Percentiles rank a stretch among this genome's conserved stretches.
phyloP scores from a whole-genome alignment of 2,113 vertebrate genomes.

The Morone saxatilis region DNA sequence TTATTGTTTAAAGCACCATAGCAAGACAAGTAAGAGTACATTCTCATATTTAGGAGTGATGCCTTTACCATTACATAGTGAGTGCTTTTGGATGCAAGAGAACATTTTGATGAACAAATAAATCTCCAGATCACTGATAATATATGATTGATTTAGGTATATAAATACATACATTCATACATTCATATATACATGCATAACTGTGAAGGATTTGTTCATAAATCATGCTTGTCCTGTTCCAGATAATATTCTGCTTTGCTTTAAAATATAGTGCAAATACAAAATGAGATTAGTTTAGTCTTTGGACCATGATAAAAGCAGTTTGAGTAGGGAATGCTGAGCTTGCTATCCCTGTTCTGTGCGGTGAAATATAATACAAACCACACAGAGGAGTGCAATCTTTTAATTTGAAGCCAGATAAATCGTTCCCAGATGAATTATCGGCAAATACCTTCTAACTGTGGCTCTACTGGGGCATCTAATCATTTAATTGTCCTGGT shows the following conservation, averaged over 20 bases:
- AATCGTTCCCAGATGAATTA: slow-evolving; percentile 47
- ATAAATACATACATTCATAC: no score
- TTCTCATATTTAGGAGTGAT: background rate
- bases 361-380: slow-evolving; percentile 52
- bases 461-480: slow-evolving; percentile 35
- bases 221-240: background rate
- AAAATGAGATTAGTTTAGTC: background rate
- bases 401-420: slow-evolving; percentile 55
- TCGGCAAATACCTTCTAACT: slow-evolving; percentile 39
- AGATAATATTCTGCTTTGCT: background rate
- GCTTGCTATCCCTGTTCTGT: slow-evolving; percentile 21
- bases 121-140: background rate
- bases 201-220: background rate
- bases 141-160: background rate
- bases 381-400: slow-evolving; percentile 27
- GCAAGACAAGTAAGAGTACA: background rate
- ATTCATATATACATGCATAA: no score
- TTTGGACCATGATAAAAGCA: slow-evolving; percentile 25
- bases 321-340: slow-evolving; percentile 20
- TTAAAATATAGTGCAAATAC: background rate
- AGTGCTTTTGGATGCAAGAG: background rate
- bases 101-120: background rate
- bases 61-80: background rate
- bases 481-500: slow-evolving; percentile 33
- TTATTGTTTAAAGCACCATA: background rate